Conservation (phyloP, 1,140 invertebrate genomes). For the Galleria mellonella region DNA sequence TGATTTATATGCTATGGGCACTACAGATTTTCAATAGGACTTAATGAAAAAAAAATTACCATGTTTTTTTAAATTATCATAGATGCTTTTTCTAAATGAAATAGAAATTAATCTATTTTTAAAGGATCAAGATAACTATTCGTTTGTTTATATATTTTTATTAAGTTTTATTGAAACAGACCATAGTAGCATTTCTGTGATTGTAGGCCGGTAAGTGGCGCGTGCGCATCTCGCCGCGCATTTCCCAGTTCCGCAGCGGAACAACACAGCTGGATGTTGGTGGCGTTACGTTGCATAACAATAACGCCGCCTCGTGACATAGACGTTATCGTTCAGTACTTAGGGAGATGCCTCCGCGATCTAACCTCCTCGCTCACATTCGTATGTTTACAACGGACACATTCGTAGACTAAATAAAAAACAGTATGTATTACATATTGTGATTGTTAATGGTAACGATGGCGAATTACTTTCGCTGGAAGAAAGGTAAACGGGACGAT, state of each 20-base stretch:
- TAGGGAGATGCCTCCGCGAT: slow-evolving; percentile 50
- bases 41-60: too few relatives aligned
- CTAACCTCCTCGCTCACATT: slow-evolving; percentile 25
- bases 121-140: too few relatives aligned
- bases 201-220: too few relatives aligned
- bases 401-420: slow-evolving; percentile 1
- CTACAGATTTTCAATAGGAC: too few relatives aligned
- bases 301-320: slow-evolving; percentile 56
- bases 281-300: slow-evolving; percentile 50
- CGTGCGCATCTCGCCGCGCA: background rate
- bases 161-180: too few relatives aligned
- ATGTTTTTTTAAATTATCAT: too few relatives aligned
- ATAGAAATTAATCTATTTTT: too few relatives aligned
- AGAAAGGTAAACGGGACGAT: slow-evolving; percentile 79
- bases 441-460: slow-evolving; percentile 54
- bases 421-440: slow-evolving; percentile 15
- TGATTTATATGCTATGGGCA: too few relatives aligned
- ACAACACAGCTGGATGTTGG: slow-evolving; percentile 12
- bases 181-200: too few relatives aligned
- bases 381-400: slow-evolving; percentile 1
- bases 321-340: slow-evolving; percentile 55
- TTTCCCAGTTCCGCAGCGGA: slow-evolving; percentile 26
- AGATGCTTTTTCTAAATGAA: too few relatives aligned
- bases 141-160: too few relatives aligned
- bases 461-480: slow-evolving; percentile 84